phyloP scores from a whole-genome alignment of 2,797 vertebrate species.

The Masticophis lateralis region DNA sequence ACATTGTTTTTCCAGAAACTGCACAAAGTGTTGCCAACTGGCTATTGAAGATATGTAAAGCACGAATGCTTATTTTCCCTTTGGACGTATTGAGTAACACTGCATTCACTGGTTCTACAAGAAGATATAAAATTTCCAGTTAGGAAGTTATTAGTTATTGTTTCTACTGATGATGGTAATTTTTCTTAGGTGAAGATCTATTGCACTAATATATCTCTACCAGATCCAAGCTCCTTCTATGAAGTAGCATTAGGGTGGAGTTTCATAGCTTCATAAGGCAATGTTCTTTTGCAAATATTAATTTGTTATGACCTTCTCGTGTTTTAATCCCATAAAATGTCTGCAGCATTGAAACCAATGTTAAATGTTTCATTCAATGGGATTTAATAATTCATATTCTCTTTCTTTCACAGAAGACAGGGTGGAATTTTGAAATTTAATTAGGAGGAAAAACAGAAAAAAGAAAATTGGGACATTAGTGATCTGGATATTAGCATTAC shows the following conservation, averaged over 20 bases:
- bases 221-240: background rate
- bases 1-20: background rate
- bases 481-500: background rate
- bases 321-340: background rate
- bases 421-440: background rate
- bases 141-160: background rate
- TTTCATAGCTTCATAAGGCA: background rate
- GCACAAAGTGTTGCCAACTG: background rate
- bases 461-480: background rate
- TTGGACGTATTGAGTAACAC: background rate
- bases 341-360: background rate
- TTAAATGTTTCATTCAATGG: background rate
- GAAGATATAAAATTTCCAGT: background rate
- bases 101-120: background rate
- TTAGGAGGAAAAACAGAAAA: background rate
- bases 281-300: background rate
- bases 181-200: background rate
- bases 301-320: background rate
- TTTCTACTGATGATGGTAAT: background rate
- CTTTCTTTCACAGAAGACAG: background rate
- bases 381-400: background rate
- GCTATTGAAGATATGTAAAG: background rate
- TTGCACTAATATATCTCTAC: background rate
- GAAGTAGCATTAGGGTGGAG: background rate
- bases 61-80: background rate